Conservation (phyloP, 2,113 vertebrate genomes). For the Perca fluviatilis region DNA sequence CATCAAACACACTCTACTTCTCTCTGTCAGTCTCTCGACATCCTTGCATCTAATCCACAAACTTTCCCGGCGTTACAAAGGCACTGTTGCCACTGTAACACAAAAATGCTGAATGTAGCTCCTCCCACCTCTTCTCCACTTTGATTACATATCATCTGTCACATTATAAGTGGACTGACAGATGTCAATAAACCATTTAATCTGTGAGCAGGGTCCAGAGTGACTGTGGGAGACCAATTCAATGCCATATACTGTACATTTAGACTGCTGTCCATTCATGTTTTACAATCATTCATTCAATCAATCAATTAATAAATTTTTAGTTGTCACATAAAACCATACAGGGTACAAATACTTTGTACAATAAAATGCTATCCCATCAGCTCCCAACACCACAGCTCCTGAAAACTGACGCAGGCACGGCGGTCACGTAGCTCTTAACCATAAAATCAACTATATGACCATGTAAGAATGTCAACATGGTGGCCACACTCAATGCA, state of each 20-base stretch:
- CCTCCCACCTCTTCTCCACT: background rate
- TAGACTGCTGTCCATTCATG: background rate
- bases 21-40: background rate
- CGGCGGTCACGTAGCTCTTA: background rate
- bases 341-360: too few species aligned
- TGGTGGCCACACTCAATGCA: background rate
- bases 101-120: conserved; percentile 6
- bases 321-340: too few species aligned
- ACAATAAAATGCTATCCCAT: too few species aligned
- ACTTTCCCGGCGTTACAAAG: background rate
- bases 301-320: too few species aligned
- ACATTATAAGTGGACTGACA: background rate
- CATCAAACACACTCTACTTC: conserved; percentile 19
- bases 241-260: background rate
- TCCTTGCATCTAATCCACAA: conserved; percentile 5
- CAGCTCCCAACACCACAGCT: too few species aligned
- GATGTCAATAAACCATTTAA: conserved; percentile 16
- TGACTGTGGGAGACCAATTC: background rate
- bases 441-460: conserved; percentile 7
- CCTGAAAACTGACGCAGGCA: too few species aligned
- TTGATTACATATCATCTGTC: conserved; percentile 14
- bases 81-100: conserved; percentile 8
- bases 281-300: background rate
- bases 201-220: background rate
- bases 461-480: conserved; percentile 36